Evolutionary conservation across 2,888 invertebrate genomes (phyloP), one percentile per base, ranked within the genome.

Genomic region (Entomobrya multifasciata): DNA sequence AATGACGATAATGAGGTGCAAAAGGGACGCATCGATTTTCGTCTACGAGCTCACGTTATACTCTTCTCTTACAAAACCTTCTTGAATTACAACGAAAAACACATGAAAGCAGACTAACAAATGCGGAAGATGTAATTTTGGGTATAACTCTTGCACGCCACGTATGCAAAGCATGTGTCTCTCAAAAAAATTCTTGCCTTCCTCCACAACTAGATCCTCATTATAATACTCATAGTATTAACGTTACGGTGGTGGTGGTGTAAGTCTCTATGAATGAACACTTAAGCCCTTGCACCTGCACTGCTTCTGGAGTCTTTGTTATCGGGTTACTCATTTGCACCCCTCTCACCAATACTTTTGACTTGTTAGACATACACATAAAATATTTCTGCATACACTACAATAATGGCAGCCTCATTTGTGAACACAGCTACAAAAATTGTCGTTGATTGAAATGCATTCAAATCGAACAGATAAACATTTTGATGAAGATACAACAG

Each of bases 1-100:
- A 90, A 90, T 90, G 86, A 89, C 52, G 90, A 88, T 90, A 90
- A 90, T 89, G 90, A 90, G 89, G 90, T 90, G 90, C 90, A 89
- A 90, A 88, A 90, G 90, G 89, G 88, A 81, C 86, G 81, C 72
- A 81, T 79, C 17, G 49, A 79, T 65, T 62, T 27, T 44, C 49
- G 0, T 79, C 65, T 22, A 22, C 65, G 44, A 36, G 49, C 41
- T 67, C 30, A 8, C 25, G 72, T 44, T 72, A 44, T 41, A 27
- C 67, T 41, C 78, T 36, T 36, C 25, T 10, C 25, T 57, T 20
- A 49, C 60, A 17, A 11, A 41, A 13, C 20, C 41, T 41, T 67
- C 49, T 65, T 25, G 25, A 67, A 67, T 44, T 41, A 81, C 55
- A 70, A 22, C 57, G 15, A 47, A 49, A 25, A 74, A 41, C 15